Evolutionary conservation across 2,888 invertebrate genomes (phyloP), one percentile per base, ranked within the genome.

Genomic region (Nephrotoma guestfalica): DNA sequence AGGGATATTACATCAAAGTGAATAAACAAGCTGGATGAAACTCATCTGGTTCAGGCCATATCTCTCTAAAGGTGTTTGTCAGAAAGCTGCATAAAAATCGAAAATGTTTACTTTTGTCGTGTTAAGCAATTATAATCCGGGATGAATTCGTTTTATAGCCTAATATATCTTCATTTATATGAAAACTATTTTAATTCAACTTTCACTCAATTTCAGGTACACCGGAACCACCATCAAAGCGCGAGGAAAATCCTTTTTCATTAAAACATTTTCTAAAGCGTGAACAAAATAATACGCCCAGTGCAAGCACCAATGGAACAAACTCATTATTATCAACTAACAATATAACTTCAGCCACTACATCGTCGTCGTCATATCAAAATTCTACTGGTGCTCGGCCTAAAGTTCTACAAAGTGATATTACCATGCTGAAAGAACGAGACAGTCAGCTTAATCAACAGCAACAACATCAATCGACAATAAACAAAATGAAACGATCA

Each of bases 181-280:
- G 30, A 30, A 30, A 30, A 30, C 1, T 30, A 30, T 30, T 30
- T 30, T 30, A 30, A 30, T 30, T 3, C 30, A 30, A 30, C 30
- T 30, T 30, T 30, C 30, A 30, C 30, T 30, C 30, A 30, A 30
- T 86, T 86, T 41, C 11, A 86, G 86, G 85, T n/a, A 45, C 86
- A 5, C 57, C 47, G 30, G 87, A 88, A 11, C 88, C 87, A 83
- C 88, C 87, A 18, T 30, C 71, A 71, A 88, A 88, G 43, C 88
- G 88, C 1, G 96, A 96, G 89, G 96, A 96, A 88, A 96, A 96
- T 91, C 95, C 96, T 3, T 96, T 97, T 91, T 97, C 97, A 87
- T 96, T 97, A 89, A 96, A 96, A 90, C 96, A 96, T 90, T 97
- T 97, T 90, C 91, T 97, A 88, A 95, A 95, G 90, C 93, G 95